Conservation (phyloP, 2,888 invertebrate genomes). For the Lithophane socia region DNA sequence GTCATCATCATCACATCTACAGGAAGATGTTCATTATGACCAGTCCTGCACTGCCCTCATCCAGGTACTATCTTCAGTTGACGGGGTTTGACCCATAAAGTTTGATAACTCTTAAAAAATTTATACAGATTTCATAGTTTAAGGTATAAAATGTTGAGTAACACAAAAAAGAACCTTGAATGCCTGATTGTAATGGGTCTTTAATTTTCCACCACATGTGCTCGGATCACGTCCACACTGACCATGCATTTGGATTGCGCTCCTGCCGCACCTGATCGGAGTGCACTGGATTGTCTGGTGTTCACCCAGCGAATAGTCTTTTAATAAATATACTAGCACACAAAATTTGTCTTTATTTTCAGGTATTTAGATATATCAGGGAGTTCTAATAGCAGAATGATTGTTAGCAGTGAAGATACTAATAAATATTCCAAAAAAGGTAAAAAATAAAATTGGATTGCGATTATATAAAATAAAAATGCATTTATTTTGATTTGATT, state of each 20-base stretch:
- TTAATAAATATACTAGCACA: too few species aligned
- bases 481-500: not conserved
- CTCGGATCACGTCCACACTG: not conserved
- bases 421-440: slow-evolving; percentile 41
- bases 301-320: not conserved
- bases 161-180: not conserved
- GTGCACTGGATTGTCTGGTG: not conserved
- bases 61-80: not conserved
- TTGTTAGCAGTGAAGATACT: slow-evolving; percentile 40
- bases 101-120: not conserved
- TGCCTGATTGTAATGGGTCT: not conserved
- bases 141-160: not conserved
- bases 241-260: not conserved
- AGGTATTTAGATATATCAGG: slow-evolving; percentile 50
- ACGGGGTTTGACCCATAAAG: not conserved
- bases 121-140: not conserved
- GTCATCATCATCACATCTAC: not conserved
- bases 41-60: not conserved
- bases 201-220: not conserved
- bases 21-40: not conserved
- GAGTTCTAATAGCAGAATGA: slow-evolving; percentile 37
- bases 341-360: slow-evolving; percentile 12
- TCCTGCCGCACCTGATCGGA: too few species aligned
- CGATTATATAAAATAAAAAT: not conserved
- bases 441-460: slow-evolving; percentile 15